phyloP scores from a whole-genome alignment of 1,140 invertebrate genomes.

The Cyclina sinensis region DNA sequence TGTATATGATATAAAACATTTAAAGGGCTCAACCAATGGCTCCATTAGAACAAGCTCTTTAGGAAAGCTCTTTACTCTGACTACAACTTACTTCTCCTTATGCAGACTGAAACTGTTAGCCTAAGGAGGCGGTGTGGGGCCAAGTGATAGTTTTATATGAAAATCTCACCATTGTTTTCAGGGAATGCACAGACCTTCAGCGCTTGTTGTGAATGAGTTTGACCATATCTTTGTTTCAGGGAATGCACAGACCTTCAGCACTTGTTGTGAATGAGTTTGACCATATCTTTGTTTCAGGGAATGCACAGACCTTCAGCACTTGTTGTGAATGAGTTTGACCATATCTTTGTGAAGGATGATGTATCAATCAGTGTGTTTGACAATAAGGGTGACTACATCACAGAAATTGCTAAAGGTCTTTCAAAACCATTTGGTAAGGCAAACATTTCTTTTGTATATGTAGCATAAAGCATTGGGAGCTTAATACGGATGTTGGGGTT shows the following conservation, averaged over 20 bases:
- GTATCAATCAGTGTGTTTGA: slow-evolving; percentile 71
- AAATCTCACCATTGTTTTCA: too few species aligned
- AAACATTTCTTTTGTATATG: too few species aligned
- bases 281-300: slow-evolving; percentile 64
- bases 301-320: slow-evolving; percentile 78
- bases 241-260: slow-evolving; percentile 75
- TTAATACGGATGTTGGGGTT: too few species aligned
- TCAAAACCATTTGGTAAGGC: slow-evolving; percentile 55
- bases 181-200: slow-evolving; percentile 74
- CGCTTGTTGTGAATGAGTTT: slow-evolving; percentile 76
- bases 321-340: slow-evolving; percentile 75
- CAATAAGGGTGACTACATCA: not conserved
- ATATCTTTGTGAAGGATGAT: slow-evolving; percentile 82
- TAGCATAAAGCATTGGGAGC: too few species aligned
- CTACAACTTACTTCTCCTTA: too few species aligned
- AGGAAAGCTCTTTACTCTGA: too few species aligned
- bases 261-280: slow-evolving; percentile 75
- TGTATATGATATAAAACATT: too few species aligned
- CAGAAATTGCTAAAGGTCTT: slow-evolving; percentile 20
- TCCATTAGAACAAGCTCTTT: too few species aligned
- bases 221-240: slow-evolving; percentile 68
- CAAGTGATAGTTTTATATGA: too few species aligned
- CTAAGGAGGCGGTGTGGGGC: too few species aligned
- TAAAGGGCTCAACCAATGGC: too few species aligned
- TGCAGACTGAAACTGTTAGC: too few species aligned